These are phyloP conservation scores for Sebastes nivosus DNA, from an alignment of 2,797 vertebrate genomes.

Conservation along the genomic window DNA sequence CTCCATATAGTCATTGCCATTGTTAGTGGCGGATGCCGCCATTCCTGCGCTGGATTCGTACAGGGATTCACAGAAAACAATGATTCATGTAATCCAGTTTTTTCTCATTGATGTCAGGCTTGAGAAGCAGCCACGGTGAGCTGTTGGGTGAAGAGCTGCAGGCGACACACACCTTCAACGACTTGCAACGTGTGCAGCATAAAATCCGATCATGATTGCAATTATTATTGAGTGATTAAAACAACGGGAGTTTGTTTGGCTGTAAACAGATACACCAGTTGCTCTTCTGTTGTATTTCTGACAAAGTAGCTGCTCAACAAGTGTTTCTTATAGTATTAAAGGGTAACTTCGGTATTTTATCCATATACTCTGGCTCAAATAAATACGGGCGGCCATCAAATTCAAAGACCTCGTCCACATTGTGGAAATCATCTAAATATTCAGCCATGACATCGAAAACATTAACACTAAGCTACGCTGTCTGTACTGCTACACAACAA, in stretches of 20 bases:
- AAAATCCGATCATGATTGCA: not conserved
- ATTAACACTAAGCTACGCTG: too few relatives aligned
- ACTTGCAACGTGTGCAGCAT: not conserved
- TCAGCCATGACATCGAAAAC: too few relatives aligned
- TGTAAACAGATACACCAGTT: not conserved
- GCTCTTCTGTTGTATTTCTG: not conserved
- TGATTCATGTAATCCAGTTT: not conserved
- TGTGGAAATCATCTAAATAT: too few relatives aligned
- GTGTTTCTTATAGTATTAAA: too few relatives aligned
- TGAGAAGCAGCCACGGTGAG: not conserved
- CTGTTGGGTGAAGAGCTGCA: not conserved
- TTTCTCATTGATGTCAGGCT: not conserved
- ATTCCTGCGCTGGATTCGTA: not conserved
- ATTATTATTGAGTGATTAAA: not conserved
- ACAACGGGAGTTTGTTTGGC: not conserved
- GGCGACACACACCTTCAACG: too few relatives aligned
- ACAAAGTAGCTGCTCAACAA: too few relatives aligned
- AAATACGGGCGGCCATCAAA: too few relatives aligned
- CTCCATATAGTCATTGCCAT: too few relatives aligned
- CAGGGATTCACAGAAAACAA: not conserved
- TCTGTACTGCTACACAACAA: too few relatives aligned
- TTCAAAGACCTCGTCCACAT: too few relatives aligned
- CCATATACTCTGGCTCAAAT: too few relatives aligned
- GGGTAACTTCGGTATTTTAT: too few relatives aligned
- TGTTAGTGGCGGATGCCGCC: not conserved